Conservation (phyloP, 2,113 vertebrate species). For the Eurystomus gularis region DNA sequence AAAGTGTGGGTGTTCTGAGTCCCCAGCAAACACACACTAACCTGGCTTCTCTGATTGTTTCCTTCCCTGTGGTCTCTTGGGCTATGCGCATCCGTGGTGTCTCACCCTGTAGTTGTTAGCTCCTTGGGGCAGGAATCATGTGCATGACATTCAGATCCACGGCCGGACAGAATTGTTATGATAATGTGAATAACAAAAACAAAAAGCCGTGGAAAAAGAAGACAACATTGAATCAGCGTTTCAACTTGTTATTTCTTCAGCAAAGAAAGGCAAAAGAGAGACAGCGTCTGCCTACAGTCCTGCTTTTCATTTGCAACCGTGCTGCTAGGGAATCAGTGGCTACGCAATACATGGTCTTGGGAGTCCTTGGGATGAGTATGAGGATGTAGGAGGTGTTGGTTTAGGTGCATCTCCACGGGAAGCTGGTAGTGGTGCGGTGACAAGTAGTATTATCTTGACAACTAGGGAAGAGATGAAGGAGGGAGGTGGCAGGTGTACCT, state of each 20-base stretch:
- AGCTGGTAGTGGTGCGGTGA: background rate
- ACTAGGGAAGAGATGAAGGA: background rate
- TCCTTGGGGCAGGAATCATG: background rate
- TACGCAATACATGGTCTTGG: background rate
- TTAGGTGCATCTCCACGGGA: background rate
- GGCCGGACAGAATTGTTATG: background rate
- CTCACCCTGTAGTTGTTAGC: background rate
- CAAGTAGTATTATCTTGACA: background rate
- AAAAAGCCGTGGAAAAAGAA: background rate
- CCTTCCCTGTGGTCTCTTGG: background rate
- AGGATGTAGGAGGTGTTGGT: background rate
- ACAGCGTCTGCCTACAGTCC: background rate
- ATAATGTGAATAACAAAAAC: background rate
- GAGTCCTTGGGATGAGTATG: background rate
- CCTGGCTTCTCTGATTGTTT: background rate
- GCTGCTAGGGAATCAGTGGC: background rate
- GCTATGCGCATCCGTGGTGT: background rate
- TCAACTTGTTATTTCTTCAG: background rate
- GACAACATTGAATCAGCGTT: background rate
- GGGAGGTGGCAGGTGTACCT: background rate
- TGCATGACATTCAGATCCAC: background rate
- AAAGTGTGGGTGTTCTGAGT: background rate
- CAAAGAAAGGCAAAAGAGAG: background rate
- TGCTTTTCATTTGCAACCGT: background rate
- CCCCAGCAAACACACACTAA: background rate